A percentile compares a stretch with the other conserved stretches of the same genome.
These are phyloP conservation scores for Lepidochitona cinerea DNA, from an alignment of 2,888 invertebrate genomes.

Conservation along the genomic window DNA sequence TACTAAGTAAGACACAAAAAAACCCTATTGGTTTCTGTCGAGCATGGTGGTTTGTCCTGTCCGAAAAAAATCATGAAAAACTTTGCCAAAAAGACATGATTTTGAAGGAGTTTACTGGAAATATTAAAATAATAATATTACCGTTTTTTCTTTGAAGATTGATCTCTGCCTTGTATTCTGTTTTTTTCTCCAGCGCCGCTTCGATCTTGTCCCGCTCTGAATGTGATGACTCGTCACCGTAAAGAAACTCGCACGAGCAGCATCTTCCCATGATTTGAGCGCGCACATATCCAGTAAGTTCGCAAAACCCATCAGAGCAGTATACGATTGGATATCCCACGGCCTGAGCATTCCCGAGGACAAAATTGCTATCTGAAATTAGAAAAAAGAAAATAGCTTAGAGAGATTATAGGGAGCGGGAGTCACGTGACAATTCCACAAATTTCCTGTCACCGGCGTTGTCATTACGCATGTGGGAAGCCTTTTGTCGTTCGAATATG, in stretches of 20 bases:
- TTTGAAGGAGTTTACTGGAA: too few species aligned
- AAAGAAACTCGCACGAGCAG: slow-evolving; percentile 89
- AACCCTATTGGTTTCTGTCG: too few species aligned
- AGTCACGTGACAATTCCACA: too few species aligned
- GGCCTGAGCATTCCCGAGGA: slow-evolving; percentile 99
- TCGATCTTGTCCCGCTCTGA: slow-evolving; percentile 92
- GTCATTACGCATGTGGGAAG: too few species aligned
- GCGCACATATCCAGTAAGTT: slow-evolving; percentile 98
- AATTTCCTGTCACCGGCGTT: too few species aligned
- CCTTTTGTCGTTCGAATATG: too few species aligned
- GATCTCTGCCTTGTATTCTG: slow-evolving; percentile 93
- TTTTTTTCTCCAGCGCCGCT: slow-evolving; percentile 88
- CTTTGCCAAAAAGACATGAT: too few species aligned
- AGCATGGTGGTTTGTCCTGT: too few species aligned
- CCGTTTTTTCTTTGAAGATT: slow-evolving; percentile 96
- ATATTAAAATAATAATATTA: slow-evolving; percentile 72
- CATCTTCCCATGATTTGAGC: slow-evolving; percentile 87
- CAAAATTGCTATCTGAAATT: slow-evolving; percentile 91
- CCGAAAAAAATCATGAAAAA: too few species aligned
- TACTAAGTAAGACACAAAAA: too few species aligned
- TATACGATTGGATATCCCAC: slow-evolving; percentile 98
- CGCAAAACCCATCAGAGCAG: slow-evolving; percentile 99
- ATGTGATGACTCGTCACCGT: slow-evolving; percentile 91
- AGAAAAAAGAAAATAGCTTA: slow-evolving; percentile 17
- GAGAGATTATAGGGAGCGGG: too few species aligned